Base-by-base conservation (phyloP, 2,888 invertebrate species). In the Crematogaster levior region DNA sequence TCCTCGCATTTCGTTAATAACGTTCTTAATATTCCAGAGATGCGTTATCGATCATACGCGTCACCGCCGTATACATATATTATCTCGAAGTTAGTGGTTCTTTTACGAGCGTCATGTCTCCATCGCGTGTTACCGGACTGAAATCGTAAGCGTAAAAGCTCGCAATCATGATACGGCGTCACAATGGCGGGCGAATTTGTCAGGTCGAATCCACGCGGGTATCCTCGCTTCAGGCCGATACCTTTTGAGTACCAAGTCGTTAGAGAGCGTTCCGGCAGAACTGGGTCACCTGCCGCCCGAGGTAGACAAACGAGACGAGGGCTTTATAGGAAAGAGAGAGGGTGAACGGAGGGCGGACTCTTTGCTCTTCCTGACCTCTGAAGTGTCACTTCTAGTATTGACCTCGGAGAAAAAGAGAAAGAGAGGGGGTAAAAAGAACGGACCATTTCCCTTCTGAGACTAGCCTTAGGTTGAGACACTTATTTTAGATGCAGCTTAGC, bases 251-350 rank as follows among this genome's bases (percentile, higher is more conserved):
- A 51, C 34, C 37, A 7, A 51, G 58, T 77, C 81, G 74, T 84
- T 81, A 82, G 63, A 84, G 81, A 82, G 70, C 61, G 53, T 73
- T 60, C 40, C 30, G 53, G 83, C 85, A 85, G 88, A 93, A 93
- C 90, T 93, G 90, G 93, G 93, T 93, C 93, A 92, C 86, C 87
- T 86, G 89, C 85, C 88, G 92, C 93, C 91, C 86, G 90, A 91
- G 92, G 93, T 90, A 91, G 88, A 88, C 89, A 91, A 87, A 89
- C 91, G 90, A 79, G 77, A 88, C 84, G 88, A 88, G 81, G 56
- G 75, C 73, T 87, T 86, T 82, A 84, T 83, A 85, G 88, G 73
- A 70, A 53, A 79, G 72, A 40, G 74, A 51, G 56, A 74, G 81
- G 12, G 15, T 21, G 63, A 15, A 61, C 24, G 79, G 84, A 85